Conservation (phyloP, 2,797 vertebrate species). For the Nyctalus aviator region DNA sequence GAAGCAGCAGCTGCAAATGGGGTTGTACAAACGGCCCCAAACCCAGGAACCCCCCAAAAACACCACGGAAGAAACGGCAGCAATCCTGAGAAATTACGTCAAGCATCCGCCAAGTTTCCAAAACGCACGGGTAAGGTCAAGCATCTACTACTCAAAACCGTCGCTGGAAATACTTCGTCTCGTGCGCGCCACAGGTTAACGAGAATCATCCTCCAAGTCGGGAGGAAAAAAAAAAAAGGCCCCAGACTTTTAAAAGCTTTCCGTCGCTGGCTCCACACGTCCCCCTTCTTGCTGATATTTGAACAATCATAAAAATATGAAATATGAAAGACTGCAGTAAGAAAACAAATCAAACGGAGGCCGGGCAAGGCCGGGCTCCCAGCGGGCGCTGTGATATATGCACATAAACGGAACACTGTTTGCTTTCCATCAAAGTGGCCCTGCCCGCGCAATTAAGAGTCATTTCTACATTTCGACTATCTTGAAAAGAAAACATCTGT, state of each 20-base stretch:
- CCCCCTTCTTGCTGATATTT: background rate
- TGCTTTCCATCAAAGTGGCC: constrained; percentile 2
- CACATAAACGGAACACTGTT: background rate
- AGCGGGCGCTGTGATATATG: background rate
- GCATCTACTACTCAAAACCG: background rate
- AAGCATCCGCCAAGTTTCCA: background rate
- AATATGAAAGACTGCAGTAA: background rate
- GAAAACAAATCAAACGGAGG: constrained; percentile 47
- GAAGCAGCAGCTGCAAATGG: background rate
- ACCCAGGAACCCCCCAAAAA: background rate
- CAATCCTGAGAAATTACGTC: background rate
- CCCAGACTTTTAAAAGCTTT: background rate
- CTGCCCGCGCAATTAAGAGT: constrained; percentile 37
- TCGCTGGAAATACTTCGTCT: background rate
- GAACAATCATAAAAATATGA: background rate
- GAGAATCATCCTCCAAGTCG: background rate
- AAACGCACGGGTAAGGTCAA: background rate
- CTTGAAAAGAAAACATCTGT: constrained; percentile 45
- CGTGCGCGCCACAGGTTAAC: rapidly evolving
- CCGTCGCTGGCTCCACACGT: background rate
- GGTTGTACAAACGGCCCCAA: background rate
- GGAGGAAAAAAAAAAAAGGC: background rate
- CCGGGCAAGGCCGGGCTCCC: constrained; percentile 7
- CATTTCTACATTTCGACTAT: constrained; percentile 53
- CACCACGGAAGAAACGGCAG: background rate